Conservation (phyloP, 2,888 invertebrate species). For the Argyresthia albistria region DNA sequence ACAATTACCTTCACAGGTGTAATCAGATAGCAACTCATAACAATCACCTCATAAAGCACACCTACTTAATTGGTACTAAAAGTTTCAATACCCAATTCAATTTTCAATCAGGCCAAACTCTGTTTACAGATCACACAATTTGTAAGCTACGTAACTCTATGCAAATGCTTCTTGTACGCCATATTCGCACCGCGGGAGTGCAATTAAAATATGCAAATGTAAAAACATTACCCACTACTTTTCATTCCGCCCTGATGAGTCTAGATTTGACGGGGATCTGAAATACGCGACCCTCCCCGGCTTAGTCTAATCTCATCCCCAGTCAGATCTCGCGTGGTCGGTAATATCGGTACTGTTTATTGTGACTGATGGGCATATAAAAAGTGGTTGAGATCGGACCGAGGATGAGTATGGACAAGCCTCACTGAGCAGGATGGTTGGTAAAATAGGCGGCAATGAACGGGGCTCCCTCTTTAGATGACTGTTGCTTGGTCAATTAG, state of each 20-base stretch:
- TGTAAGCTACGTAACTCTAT: slow-evolving; percentile 24
- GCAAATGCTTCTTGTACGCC: slow-evolving; percentile 55
- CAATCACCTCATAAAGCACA: too few relatives aligned
- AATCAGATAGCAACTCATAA: too few relatives aligned
- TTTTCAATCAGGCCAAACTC: slow-evolving; percentile 34
- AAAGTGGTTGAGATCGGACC: too few relatives aligned
- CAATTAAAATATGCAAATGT: slow-evolving; percentile 72
- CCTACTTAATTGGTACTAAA: too few relatives aligned
- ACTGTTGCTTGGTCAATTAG: neutral
- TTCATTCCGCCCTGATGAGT: slow-evolving; percentile 54
- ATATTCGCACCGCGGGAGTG: slow-evolving; percentile 50
- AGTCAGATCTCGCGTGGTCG: too few relatives aligned
- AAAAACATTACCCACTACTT: slow-evolving; percentile 59
- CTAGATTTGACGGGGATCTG: slow-evolving; percentile 38
- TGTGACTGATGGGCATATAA: too few relatives aligned
- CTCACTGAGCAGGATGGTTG: neutral
- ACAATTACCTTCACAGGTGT: too few relatives aligned
- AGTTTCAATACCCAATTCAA: slow-evolving; percentile 14
- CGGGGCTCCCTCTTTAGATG: neutral
- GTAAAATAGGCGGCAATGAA: neutral
- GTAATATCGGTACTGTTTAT: too few relatives aligned
- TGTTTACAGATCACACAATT: slow-evolving; percentile 52
- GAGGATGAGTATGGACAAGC: too few relatives aligned
- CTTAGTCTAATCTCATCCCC: too few relatives aligned
- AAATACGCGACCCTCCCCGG: neutral